Evolutionary conservation across 2,888 invertebrate genomes (phyloP), one percentile per base, ranked within the genome.

Genomic region (Cinara cedri): DNA sequence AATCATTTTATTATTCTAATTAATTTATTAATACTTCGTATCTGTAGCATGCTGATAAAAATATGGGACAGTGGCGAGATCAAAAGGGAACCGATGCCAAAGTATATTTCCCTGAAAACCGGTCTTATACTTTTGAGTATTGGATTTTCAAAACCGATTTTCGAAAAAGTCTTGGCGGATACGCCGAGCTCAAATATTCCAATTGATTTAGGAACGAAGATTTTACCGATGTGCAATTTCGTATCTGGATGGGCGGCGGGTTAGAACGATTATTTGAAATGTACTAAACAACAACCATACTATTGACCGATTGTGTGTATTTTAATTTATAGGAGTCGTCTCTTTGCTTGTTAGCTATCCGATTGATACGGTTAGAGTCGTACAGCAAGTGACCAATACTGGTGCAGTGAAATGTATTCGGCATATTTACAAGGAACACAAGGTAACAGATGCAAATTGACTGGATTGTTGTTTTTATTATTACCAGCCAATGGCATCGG

Each of bases 81-180:
- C 4, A 88, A 99, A 82, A 97, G 99, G 0, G 91, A 98, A 84
- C 97, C 98, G 14, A 96, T 98, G 0, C n/a, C n/a, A n/a, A n/a
- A n/a, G n/a, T n/a, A n/a, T n/a, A n/a, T n/a, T n/a, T n/a, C n/a
- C n/a, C n/a, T n/a, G n/a, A n/a, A n/a, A n/a, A 97, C 98, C 0
- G 98, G 97, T 9, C 93, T 92, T 1, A 88, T 99, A 44, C 99
- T 99, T 86, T 90, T 97, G 10, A 93, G 96, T 0, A 97, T 96
- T 85, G 99, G 99, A 87, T 94, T 94, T 85, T 92, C 95, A 0
- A 97, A 96, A 87, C 94, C 93, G 85, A 87, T 90, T 78, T 87
- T 10, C 62, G 26, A 49, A n/a, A 9, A 26, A 19, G 10, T 4
- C 11, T 8, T 65, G 14, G 13, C 44, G 14, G 19, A 44, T 14